Percentiles rank a stretch among this genome's conserved stretches.
Evolutionary conservation across 2,113 vertebrate species (phyloP).

Genomic region (Antidorcas marsupialis): DNA sequence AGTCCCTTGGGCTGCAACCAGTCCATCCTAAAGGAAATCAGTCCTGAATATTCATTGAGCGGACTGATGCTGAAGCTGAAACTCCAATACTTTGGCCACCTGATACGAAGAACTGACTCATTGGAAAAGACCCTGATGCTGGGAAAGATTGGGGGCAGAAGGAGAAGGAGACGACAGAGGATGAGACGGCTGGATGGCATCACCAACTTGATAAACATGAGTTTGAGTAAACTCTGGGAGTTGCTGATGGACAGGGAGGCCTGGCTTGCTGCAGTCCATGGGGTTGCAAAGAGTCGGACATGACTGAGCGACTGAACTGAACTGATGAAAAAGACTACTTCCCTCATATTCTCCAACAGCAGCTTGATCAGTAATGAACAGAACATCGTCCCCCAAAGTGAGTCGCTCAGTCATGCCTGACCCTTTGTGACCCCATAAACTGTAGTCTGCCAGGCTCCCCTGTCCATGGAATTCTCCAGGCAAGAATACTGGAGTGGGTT

Average conservation of each 20-base stretch:
- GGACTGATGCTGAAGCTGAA: background rate
- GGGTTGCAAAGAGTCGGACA: background rate
- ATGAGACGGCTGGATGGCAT: background rate
- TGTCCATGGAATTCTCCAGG: too few species aligned
- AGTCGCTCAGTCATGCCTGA: too few species aligned
- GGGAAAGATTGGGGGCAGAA: background rate
- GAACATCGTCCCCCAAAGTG: too few species aligned
- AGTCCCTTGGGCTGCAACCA: background rate
- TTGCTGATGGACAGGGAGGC: background rate
- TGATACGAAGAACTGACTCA: background rate
- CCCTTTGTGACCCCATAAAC: too few species aligned
- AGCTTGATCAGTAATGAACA: too few species aligned
- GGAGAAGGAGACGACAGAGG: background rate
- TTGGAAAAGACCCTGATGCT: background rate
- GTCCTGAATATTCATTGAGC: background rate
- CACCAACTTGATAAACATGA: background rate
- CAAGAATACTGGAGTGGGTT: too few species aligned
- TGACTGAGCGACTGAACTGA: background rate
- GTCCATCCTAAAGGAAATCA: background rate
- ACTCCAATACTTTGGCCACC: background rate
- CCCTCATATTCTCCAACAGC: too few species aligned
- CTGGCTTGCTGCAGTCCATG: background rate
- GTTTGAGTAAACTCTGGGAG: background rate
- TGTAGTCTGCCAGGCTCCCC: too few species aligned
- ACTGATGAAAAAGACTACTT: background rate